Evolutionary conservation across 2,797 vertebrate genomes (phyloP), one percentile per base, ranked within the genome.

Genomic region (Botia almorhae): DNA sequence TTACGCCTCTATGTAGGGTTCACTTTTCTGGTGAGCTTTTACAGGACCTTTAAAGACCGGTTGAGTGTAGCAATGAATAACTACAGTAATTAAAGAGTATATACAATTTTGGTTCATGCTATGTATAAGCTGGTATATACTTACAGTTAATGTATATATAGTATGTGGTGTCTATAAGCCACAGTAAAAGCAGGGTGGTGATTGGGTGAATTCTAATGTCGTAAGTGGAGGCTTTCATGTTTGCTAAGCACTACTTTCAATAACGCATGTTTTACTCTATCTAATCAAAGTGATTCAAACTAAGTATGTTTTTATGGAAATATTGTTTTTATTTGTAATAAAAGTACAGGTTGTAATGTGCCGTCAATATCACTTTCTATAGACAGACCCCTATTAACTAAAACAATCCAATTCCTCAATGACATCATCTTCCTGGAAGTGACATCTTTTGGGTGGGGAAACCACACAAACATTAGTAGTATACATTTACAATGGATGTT

Each of bases 131-230:
- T 70, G 2, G 60, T 13, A 50, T 21, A 51, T n/a, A 21, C 43
- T 19, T 26, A 75, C 46, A 77, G 51, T 43, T 16, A 61, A 36
- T 16, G 26, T 70, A 78, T 61, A 78, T 36, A 61, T 51, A 69
- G 67, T 19, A 1, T 4, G 21, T 78, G 26, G 17, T 51, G n/a
- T 50, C 4, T 46, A 63, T 50, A 63, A 63, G 13, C 16, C 19
- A n/a, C 1, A 19, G 51, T 33, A 46, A 68, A 26, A 58, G 43
- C 7, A 60, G 21, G 19, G 33, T 33, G 26, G 26, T 63, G 60
- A 2, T 33, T 19, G 7, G 51, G 51, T 46, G 51, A 7, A n/a
- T 4, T 10, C 0, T 61, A 4, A 21, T 60, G 60, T 63, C 10
- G 2, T 46, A 8, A 46, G 43, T 46, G 43, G 58, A 60, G 14